These are phyloP conservation scores for Austrolebias charrua DNA, from an alignment of 2,797 vertebrate genomes.

Conservation along the genomic window DNA sequence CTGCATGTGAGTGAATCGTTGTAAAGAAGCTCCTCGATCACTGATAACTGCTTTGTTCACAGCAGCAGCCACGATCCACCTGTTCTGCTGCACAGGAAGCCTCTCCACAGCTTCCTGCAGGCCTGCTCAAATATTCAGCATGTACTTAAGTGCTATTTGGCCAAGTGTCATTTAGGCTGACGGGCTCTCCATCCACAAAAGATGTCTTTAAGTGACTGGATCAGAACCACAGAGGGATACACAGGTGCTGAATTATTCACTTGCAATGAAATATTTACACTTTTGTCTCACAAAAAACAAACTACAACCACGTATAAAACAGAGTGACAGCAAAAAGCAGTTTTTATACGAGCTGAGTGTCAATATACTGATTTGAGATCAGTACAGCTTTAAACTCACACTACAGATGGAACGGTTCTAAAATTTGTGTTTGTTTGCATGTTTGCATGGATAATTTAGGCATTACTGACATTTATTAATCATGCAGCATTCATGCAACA, in stretches of 20 bases:
- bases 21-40: conserved; percentile 36
- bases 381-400: neutral
- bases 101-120: conserved; percentile 69
- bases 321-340: conserved; percentile 8
- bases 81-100: conserved; percentile 58
- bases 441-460: conserved; percentile 3
- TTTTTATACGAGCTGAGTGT: conserved; percentile 18
- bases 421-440: conserved; percentile 11
- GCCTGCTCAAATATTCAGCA: conserved; percentile 85
- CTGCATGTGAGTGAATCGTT: conserved; percentile 18
- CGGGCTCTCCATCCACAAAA: conserved; percentile 81
- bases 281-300: conserved; percentile 77
- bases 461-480: conserved; percentile 41
- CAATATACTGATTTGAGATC: conserved; percentile 1
- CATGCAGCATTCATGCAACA: conserved; percentile 32
- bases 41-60: conserved; percentile 39
- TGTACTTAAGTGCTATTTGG: conserved; percentile 87
- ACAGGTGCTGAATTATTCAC: conserved; percentile 82
- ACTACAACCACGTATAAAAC: conserved; percentile 55
- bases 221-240: conserved; percentile 75
- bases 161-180: conserved; percentile 84
- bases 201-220: conserved; percentile 81
- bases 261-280: conserved; percentile 77
- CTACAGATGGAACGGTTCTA: conserved; percentile 7
- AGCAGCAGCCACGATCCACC: conserved; percentile 62